These are phyloP conservation scores for Hirtodrosophila duncani DNA, from an alignment of 2,888 invertebrate genomes.

Conservation along the genomic window DNA sequence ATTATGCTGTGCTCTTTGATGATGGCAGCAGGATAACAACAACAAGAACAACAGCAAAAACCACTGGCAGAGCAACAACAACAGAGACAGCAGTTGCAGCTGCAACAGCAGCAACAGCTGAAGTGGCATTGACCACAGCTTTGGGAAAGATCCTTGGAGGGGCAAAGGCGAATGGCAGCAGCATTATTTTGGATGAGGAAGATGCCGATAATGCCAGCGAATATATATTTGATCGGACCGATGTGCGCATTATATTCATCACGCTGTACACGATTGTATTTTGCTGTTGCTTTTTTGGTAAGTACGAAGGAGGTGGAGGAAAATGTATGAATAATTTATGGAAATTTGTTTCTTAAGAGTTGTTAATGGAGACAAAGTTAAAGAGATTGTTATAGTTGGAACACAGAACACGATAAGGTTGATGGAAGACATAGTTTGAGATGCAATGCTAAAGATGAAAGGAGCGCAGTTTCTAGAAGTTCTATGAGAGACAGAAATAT, in stretches of 20 bases:
- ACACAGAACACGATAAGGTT: too few relatives aligned
- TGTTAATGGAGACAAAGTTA: too few relatives aligned
- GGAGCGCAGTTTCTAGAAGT: too few relatives aligned
- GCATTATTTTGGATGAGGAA: constrained; percentile 36
- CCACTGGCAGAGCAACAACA: too few relatives aligned
- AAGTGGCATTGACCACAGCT: constrained; percentile 1
- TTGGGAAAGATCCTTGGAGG: constrained; percentile 24
- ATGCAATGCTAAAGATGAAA: too few relatives aligned
- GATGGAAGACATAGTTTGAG: too few relatives aligned
- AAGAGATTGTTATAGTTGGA: too few relatives aligned
- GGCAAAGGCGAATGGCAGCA: neutral
- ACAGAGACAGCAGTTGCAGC: constrained; percentile 1
- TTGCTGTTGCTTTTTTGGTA: constrained; percentile 90
- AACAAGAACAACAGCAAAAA: too few relatives aligned
- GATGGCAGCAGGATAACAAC: constrained; percentile 27
- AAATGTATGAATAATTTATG: neutral
- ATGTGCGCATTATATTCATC: constrained; percentile 86
- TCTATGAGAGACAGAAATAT: too few relatives aligned
- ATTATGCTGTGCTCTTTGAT: constrained; percentile 42
- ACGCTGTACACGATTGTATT: constrained; percentile 88
- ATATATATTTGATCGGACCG: constrained; percentile 86
- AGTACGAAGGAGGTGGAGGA: constrained; percentile 78
- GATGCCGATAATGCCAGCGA: constrained; percentile 79
- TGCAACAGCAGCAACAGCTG: too few relatives aligned
- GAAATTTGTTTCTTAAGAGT: too few relatives aligned